Base-by-base conservation (phyloP, 2,888 invertebrate genomes). In the Agrochola lychnidis region DNA sequence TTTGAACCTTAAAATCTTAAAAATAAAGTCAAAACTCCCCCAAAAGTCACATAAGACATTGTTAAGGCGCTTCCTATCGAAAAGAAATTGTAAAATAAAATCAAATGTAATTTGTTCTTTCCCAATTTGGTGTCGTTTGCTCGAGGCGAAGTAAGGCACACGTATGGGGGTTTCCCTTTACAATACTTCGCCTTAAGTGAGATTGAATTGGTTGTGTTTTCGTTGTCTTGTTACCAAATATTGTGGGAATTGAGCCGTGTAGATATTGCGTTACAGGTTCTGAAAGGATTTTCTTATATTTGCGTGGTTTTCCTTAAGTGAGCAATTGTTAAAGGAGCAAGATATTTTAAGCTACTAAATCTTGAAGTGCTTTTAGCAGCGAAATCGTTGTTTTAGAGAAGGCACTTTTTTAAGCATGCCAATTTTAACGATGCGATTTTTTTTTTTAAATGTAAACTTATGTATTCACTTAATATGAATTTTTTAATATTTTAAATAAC, bases 81-180 rank as follows among this genome's bases (percentile, higher is more conserved):
- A 94, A 95, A 94, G 93, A 93, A 95, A 95, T 95, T 94, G 94
- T 94, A 92, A 94, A 95, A 95, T 94, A 95, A 95, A 95, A 96
- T 96, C 95, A 95, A 95, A 95, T 92, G 93, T 94, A 93, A 96
- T 94, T 94, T 93, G 91, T 94, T 91, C 90, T 91, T 91, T 94
- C 92, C 92, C 95, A 95, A 95, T 95, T 95, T 93, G 93, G 76
- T 85, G 81, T 79, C 73, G 79, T 85, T 70, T 66, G 87, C 89
- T 80, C 36, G 40, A 56, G 84, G 89, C 88, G 66, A 69, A 68
- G 79, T 80, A 59, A 64, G 64, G 70, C 79, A 73, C 67, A 53
- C 75, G 71, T 82, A 78, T 76, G 66, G 71, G 74, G 73, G 69
- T 77, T 89, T 87, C 88, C 88, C 87, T 89, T 86, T 73, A 76